These are phyloP conservation scores for Thera britannica DNA, from an alignment of 2,888 invertebrate species.

Conservation along the genomic window DNA sequence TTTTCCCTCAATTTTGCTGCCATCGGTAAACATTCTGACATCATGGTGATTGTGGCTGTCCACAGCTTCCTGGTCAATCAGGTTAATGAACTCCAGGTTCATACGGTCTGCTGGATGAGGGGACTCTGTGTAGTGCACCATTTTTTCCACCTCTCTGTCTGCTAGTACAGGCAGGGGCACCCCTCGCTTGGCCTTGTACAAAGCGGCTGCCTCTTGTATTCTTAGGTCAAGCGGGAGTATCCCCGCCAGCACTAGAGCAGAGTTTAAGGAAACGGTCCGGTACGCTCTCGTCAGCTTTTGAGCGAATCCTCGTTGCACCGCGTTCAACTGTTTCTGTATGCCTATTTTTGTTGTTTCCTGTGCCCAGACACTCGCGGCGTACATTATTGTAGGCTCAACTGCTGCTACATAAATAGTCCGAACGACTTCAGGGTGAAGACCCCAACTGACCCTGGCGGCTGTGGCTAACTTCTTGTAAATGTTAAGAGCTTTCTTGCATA, in stretches of 20 bases:
- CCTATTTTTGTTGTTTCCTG: background rate
- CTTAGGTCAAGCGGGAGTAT: conserved; percentile 25
- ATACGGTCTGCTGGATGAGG: conserved; percentile 21
- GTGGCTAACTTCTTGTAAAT: background rate
- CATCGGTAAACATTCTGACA: conserved; percentile 22
- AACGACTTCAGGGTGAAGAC: conserved; percentile 4
- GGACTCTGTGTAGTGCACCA: background rate
- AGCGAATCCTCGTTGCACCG: conserved; percentile 7
- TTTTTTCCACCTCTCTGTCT: conserved; percentile 9
- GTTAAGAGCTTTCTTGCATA: no score
- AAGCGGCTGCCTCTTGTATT: conserved; percentile 12
- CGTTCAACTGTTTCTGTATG: conserved; percentile 5
- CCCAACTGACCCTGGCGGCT: conserved; percentile 6
- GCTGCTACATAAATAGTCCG: conserved; percentile 2
- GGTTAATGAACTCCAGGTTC: conserved; percentile 7
- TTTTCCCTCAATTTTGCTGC: conserved; percentile 23
- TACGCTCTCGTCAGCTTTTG: conserved; percentile 4
- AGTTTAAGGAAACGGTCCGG: conserved; percentile 7
- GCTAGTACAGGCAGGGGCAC: background rate
- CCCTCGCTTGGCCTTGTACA: conserved; percentile 7
- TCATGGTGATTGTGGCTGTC: background rate
- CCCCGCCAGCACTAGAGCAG: conserved; percentile 23
- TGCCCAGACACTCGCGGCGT: conserved; percentile 10
- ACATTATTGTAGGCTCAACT: conserved; percentile 12
- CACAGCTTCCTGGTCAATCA: conserved; percentile 11